These are phyloP conservation scores for Parazoanthus swiftii DNA, from an alignment of 92 coral and sea anemone species.

Conservation along the genomic window DNA sequence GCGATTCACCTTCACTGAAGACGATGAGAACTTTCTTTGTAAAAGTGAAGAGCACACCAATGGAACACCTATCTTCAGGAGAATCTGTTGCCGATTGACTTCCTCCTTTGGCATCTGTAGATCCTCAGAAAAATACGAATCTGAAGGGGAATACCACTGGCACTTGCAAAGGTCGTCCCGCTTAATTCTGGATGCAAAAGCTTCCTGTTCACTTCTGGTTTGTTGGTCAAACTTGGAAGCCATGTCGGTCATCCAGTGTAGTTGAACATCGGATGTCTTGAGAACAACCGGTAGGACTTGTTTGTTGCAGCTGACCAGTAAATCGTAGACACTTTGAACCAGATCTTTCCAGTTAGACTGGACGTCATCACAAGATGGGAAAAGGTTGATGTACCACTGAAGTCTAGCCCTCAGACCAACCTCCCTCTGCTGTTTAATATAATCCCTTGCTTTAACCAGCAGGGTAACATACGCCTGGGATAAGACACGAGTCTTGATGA, in stretches of 20 bases:
- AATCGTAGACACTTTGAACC: constrained; percentile 10
- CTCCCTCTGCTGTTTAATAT: constrained; percentile 17
- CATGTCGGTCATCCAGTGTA: not conserved
- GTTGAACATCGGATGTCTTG: not conserved
- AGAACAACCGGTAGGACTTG: constrained; percentile 42
- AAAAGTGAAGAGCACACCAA: constrained; percentile 2
- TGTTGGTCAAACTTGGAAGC: not conserved
- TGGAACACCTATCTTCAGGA: constrained; percentile 35
- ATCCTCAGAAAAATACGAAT: constrained; percentile 17
- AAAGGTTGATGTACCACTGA: constrained; percentile 42
- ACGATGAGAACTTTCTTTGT: not conserved
- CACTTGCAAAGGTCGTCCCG: constrained; percentile 15
- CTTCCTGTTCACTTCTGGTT: not conserved
- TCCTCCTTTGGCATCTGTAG: not conserved
- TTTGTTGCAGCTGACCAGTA: constrained; percentile 1
- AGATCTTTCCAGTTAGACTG: constrained; percentile 18
- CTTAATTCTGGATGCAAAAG: not conserved
- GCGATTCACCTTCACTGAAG: constrained; percentile 7
- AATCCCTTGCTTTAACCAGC: constrained; percentile 38
- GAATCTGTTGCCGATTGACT: constrained; percentile 2
- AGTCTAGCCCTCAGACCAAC: constrained; percentile 1
- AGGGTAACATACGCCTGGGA: constrained; percentile 44
- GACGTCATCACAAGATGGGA: constrained; percentile 15
- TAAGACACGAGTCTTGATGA: constrained; percentile 35
- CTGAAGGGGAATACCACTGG: constrained; percentile 35